Conservation (phyloP, 2,113 vertebrate species). For the Aplodontia rufa region DNA sequence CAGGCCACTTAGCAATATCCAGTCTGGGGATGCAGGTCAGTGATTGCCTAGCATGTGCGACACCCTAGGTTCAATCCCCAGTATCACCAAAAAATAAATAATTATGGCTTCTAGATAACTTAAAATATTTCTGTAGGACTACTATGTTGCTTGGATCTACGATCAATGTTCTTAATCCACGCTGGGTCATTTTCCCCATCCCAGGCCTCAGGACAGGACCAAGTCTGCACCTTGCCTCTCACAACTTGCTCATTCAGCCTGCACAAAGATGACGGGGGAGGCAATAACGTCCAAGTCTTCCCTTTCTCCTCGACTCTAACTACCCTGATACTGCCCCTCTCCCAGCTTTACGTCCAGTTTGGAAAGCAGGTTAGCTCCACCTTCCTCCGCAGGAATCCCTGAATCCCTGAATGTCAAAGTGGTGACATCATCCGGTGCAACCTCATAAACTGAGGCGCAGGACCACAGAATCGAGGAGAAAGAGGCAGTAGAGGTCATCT, state of each 20-base stretch:
- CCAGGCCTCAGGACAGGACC: background rate
- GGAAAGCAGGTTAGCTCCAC: background rate
- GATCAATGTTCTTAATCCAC: rapidly evolving
- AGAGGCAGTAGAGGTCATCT: background rate
- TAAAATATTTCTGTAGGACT: background rate
- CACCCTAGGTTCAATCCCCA: no score
- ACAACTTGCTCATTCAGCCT: background rate
- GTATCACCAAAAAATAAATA: background rate
- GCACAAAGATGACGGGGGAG: background rate
- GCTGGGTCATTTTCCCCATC: background rate
- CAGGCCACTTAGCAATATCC: no score
- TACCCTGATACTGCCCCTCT: rapidly evolving
- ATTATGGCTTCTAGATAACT: background rate
- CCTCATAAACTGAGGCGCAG: background rate
- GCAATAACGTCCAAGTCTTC: background rate
- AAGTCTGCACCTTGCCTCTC: background rate
- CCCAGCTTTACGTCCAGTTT: background rate
- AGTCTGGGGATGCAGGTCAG: no score
- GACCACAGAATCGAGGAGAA: background rate
- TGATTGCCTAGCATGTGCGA: no score
- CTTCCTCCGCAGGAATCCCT: background rate
- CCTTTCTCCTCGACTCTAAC: no score
- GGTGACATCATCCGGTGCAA: background rate
- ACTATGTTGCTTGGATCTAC: background rate
- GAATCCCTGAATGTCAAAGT: background rate